These are phyloP conservation scores for Cygnus buccinator DNA, from an alignment of 2,113 vertebrate species.

Conservation along the genomic window DNA sequence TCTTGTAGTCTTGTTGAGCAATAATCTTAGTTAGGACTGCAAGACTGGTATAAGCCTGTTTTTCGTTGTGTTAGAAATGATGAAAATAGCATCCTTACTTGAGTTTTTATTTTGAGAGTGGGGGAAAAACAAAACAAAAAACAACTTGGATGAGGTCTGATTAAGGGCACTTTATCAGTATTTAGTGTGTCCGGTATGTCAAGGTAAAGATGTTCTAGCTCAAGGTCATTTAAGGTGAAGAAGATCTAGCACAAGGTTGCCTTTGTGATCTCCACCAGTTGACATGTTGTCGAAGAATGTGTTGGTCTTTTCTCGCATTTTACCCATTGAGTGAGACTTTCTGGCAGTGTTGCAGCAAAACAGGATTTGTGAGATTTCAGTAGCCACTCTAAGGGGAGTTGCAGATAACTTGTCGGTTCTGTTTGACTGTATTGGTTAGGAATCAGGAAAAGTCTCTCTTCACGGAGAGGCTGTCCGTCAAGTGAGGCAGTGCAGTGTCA, in stretches of 20 bases:
- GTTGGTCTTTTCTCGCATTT: not conserved
- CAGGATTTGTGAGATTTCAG: not conserved
- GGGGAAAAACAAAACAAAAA: not conserved
- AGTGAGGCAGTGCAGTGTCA: fast-evolving
- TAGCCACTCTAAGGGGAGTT: not conserved
- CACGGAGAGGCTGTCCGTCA: not conserved
- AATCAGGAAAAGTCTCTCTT: not conserved
- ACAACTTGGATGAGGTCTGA: not conserved
- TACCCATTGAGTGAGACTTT: not conserved
- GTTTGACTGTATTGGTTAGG: not conserved
- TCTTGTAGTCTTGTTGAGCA: not conserved
- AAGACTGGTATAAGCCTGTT: not conserved
- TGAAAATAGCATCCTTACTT: not conserved
- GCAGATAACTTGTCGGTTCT: not conserved
- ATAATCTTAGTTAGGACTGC: not conserved
- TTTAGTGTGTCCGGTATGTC: not conserved
- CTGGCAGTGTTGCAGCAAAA: not conserved
- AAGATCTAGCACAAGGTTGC: not conserved
- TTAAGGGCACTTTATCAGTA: not conserved
- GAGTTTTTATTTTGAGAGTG: not conserved
- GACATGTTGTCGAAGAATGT: not conserved
- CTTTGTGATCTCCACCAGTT: not conserved
- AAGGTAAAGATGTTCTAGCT: not conserved
- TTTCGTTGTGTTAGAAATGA: not conserved
- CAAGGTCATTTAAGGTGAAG: not conserved